Base-by-base conservation (phyloP, 2,797 vertebrate species). In the Stomatorhinus walkeri region DNA sequence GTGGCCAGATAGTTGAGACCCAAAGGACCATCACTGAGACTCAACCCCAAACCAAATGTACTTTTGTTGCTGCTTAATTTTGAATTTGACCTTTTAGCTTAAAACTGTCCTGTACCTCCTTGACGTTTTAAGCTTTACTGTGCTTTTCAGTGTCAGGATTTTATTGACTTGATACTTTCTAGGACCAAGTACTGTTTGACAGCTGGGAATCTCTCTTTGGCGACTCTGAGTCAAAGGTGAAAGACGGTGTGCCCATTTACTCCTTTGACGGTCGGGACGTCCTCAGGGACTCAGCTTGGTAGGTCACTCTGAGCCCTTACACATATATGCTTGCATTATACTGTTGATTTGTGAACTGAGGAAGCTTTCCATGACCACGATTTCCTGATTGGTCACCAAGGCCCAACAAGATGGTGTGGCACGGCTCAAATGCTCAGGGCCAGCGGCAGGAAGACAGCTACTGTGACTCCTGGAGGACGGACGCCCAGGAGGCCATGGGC, bases 361-460 rank as follows among this genome's bases (percentile, higher is more conserved):
- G 14, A 32, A 14, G 84, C 10, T 36, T 24, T 86, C 12, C 7
- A 36, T 32, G 49, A 12, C 40, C 9, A 4, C 48, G 22, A 32
- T 12, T 52, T 24, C 2, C 28, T 59, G 85, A 56, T 56, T 87
- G 28, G 16, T 56, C 52, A 36, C 49, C 24, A 59, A 99, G 98
- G 98, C 97, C 97, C 0, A 97, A 97, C 93, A 99, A 99, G 93
- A 97, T 95, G 6, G 89, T 99, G 89, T 99, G 98, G 98, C 98
- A 99, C 0, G 98, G 98, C 85, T 99, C 98, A 0, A 98, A 95
- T 89, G 88, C 93, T 88, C 96, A 96, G 64, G 98, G 98, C 90
- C 97, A 97, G 56, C 95, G 98, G 89, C 94, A 98, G 93, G 96
- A 94, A 0, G 96, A 99, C 92, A 97, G 96, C 94, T 99, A 99